These are phyloP conservation scores for Dascyllus trimaculatus DNA, from an alignment of 2,113 vertebrate genomes.

Conservation along the genomic window DNA sequence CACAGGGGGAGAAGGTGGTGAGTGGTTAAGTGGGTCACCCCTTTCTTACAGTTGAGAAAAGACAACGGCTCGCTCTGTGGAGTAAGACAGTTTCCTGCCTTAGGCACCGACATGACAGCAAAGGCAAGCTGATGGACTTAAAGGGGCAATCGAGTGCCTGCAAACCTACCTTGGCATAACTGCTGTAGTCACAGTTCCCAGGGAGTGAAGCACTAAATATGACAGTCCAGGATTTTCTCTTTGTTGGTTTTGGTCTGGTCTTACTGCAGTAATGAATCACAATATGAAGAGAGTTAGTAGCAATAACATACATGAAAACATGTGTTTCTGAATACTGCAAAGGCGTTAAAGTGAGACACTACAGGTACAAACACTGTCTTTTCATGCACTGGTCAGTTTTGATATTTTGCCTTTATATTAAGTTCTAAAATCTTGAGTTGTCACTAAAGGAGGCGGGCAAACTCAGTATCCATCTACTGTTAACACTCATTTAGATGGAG, in stretches of 20 bases:
- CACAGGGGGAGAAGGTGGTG: constrained; percentile 20
- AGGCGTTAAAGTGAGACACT: too few species aligned
- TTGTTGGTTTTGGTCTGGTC: neutral
- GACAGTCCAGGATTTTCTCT: neutral
- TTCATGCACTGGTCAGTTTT: too few species aligned
- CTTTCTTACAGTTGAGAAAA: constrained; percentile 37
- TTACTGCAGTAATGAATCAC: neutral
- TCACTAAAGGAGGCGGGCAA: too few species aligned
- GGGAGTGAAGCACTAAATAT: constrained; percentile 35
- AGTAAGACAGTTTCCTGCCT: constrained; percentile 61
- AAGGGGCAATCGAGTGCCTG: constrained; percentile 29
- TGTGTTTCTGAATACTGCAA: neutral
- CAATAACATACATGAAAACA: neutral
- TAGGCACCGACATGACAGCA: constrained; percentile 66
- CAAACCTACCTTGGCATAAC: constrained; percentile 41
- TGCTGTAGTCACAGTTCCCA: constrained; percentile 5
- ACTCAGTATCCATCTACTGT: too few species aligned
- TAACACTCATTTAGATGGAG: too few species aligned
- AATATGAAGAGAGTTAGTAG: neutral
- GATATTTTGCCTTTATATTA: too few species aligned
- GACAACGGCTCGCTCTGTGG: constrained; percentile 46
- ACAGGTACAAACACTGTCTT: too few species aligned
- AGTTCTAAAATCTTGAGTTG: too few species aligned
- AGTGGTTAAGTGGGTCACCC: constrained; percentile 69
- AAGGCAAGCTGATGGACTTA: constrained; percentile 63